Evolutionary conservation across 2,113 vertebrate genomes (phyloP), one percentile per base, ranked within the genome.

Genomic region (Xiphias gladius): DNA sequence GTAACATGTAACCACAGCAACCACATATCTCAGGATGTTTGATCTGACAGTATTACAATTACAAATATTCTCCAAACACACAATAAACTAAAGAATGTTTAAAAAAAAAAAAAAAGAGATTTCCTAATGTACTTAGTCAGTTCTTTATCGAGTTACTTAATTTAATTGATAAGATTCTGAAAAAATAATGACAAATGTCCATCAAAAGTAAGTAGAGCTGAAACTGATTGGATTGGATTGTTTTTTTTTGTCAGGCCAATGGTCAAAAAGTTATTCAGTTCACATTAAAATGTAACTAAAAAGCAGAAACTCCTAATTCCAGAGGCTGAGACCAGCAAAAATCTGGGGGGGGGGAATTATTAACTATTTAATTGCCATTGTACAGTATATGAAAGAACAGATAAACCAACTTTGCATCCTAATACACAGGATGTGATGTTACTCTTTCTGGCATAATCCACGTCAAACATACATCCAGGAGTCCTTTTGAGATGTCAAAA

Each of bases 401-500:
- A 24, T 17, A 48, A 43, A 46, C 22, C n/a, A 55, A 12, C 68
- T 17, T 48, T 43, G 8, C n/a, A 13, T 63, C 12, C 26, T 22
- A 12, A 26, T n/a, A 12, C 19, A 20, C 3, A 13, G 9, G 52
- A 46, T 66, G n/a, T 59, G 16, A 50, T 50, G 46, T 50, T 50
- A 26, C 3, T 54, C 10, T 32, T 62, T 24, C 32, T 65, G 22
- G 37, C 37, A 26, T 39, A 57, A 69, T 59, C 28, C 19, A 64
- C 0, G 1, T 58, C 67, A 67, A 73, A 50, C 20, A 5, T 43
- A n/a, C 3, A 54, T 26, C 43, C 46, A 54, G 13, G 2, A 48
- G 20, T 48, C 48, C 68, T 54, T 73, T 80, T n/a, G 30, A 76
- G 68, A 79, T 70, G 80, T 76, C 80, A 82, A 61, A 84, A 77